Evolutionary conservation across 30 jellyfish, hydroid and myxozoan species (phyloP), one percentile per base, ranked within the genome.

Genomic region (Aurelia aurita complex sp. Pacific): DNA sequence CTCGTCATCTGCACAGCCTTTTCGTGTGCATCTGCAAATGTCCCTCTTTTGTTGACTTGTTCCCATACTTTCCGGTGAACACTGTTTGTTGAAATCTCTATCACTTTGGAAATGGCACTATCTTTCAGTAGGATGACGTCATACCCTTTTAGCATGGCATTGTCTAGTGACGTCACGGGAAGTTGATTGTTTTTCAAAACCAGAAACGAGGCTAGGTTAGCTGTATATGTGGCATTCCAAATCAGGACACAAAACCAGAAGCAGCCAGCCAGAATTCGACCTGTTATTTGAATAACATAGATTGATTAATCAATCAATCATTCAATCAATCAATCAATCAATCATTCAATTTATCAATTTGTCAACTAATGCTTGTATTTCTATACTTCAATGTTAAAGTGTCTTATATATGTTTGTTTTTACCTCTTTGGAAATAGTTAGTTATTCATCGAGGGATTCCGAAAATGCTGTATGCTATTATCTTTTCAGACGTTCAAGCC

Each of bases 161-260:
- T 76, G 33, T 33, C 52, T 5, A 82, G 43, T 14, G 91, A 82
- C 67, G 84, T 35, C 79, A 82, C 85, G 2, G 91, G 91, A 15
- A 82, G 65, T 4, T 70, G 75, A 67, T 65, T 71, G 69, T 74
- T 72, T 57, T 82, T 82, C 76, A 82, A 60, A n/a, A 72, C 85
- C 69, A 82, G 85, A 60, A 82, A 82, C 91, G 91, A 82, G 85
- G 91, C 91, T 71, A 82, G 70, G 57, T 82, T 82, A 14, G 91
- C 91, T 69, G 91, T 82, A 60, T 82, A 82, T 62, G 91, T 82
- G 12, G 91, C 91, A 69, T 82, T 82, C 91, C 91, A 82, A 1
- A 82, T 71, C 67, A 82, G 17, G 34, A 82, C 85, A 82, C 91
- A 82, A 67, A 82, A 82, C 91, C 91, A 82, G 78, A 68, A 82